Base-by-base conservation (phyloP, 2,113 vertebrate genomes). In the Microcebus murinus region DNA sequence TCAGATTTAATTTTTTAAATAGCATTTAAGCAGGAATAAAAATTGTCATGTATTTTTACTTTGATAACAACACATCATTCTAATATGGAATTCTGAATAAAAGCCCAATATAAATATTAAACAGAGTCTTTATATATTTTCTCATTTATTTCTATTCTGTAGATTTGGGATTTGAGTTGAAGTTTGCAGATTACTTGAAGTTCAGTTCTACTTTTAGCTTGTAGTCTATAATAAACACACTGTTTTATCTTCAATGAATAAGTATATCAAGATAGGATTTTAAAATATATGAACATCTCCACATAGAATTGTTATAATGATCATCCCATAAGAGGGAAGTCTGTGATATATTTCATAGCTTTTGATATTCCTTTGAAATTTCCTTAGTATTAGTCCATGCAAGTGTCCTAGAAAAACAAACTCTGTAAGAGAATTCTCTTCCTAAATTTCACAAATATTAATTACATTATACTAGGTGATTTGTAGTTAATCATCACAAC, bases 191-290 rank as follows among this genome's bases (percentile, higher is more conserved):
- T 96, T 81, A 88, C 34, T 80, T 95, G 57, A 42, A 39, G 68
- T 57, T 89, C 17, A 61, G 27, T 92, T 96, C 39, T 91, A n/a
- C 83, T 93, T 79, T 90, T 73, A 94, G 29, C 27, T 91, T 90
- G 13, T 74, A 68, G 12, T 67, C 48, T 91, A 11, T 61, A 73
- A 67, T 77, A 57, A 90, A 71, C 9, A 93, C 27, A 31, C 23
- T 48, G 39, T 77, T 63, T 82, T 70, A 48, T 89, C 20, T 88
- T 87, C 55, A 92, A 21, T 45, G 31, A 73, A 39, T 84, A 93
- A 68, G 29, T 82, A 10, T 76, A 52, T 86, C 23, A 91, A 93
- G 59, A 63, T 15, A 87, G 68, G 86, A 89, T 89, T 87, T 88
- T 52, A 81, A 95, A 77, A 74, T 71, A 39, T n/a, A 57, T 79